Percentiles rank a stretch among this genome's conserved stretches.
Evolutionary conservation across 2,113 vertebrate species (phyloP).

Genomic region (Larimichthys crocea): DNA sequence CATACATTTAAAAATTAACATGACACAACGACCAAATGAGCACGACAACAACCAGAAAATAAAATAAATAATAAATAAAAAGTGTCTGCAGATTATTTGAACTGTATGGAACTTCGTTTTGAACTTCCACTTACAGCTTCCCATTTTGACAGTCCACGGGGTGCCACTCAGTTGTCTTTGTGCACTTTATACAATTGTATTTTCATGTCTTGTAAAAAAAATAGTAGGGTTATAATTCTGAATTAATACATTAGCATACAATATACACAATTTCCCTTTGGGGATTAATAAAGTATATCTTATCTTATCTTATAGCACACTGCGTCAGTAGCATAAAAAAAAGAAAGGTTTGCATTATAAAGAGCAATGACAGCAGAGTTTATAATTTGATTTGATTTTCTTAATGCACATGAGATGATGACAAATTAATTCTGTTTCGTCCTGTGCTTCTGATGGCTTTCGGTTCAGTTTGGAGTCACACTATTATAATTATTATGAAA

Average conservation of each 20-base stretch:
- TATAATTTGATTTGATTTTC: too few relatives aligned
- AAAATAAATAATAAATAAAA: too few relatives aligned
- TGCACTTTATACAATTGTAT: background rate
- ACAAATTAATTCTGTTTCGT: too few relatives aligned
- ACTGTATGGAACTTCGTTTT: background rate
- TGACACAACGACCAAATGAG: background rate
- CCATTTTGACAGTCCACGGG: background rate
- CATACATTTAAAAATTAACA: too few relatives aligned
- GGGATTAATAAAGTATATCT: too few relatives aligned
- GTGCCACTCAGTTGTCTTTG: background rate
- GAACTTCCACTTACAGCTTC: conserved; percentile 4
- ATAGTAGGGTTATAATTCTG: background rate
- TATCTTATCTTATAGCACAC: background rate
- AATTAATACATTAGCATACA: background rate
- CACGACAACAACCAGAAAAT: background rate
- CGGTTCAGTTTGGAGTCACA: too few relatives aligned
- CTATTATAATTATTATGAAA: background rate
- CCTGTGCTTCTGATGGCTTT: too few relatives aligned
- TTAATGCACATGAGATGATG: too few relatives aligned
- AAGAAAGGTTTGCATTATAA: too few relatives aligned
- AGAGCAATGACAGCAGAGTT: too few relatives aligned
- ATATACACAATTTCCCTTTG: background rate
- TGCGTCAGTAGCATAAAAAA: too few relatives aligned
- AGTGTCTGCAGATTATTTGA: background rate
- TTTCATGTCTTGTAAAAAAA: background rate